Conservation (phyloP, 2,797 vertebrate species). For the Artibeus lituratus region DNA sequence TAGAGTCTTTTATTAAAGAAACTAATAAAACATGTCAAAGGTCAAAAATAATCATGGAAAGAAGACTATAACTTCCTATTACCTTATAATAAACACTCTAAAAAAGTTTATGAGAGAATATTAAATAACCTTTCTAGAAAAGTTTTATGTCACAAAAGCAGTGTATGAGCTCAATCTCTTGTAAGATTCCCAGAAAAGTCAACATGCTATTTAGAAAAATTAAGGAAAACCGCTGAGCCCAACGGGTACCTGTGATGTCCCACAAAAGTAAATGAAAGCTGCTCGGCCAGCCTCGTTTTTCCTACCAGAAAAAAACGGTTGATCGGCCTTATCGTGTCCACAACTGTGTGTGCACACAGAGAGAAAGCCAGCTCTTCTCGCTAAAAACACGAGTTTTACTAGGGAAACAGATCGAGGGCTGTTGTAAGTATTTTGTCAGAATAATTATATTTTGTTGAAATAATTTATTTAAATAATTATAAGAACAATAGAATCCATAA, state of each 20-base stretch:
- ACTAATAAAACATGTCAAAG: conserved; percentile 48
- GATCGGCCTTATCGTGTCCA: not conserved
- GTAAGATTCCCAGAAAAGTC: conserved; percentile 19
- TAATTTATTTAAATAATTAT: not conserved
- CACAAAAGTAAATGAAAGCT: not conserved
- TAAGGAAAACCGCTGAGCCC: not conserved
- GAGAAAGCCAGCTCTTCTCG: not conserved
- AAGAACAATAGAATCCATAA: not conserved
- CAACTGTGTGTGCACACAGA: not conserved
- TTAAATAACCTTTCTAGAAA: conserved; percentile 43
- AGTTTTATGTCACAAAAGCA: conserved; percentile 21
- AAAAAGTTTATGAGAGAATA: conserved; percentile 36
- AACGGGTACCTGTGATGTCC: not conserved
- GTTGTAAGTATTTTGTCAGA: not conserved
- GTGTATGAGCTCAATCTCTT: not conserved
- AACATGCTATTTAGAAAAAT: conserved; percentile 30
- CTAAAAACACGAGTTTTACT: not conserved
- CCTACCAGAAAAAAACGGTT: not conserved
- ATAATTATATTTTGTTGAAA: not conserved
- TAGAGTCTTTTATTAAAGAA: conserved; percentile 49
- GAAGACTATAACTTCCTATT: conserved; percentile 18
- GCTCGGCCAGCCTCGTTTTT: not conserved
- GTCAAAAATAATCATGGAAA: conserved; percentile 44
- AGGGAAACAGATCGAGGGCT: not conserved
- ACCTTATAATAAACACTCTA: conserved; percentile 27